phyloP scores from a whole-genome alignment of 1,140 invertebrate genomes.

The Eupristina koningsbergeri region DNA sequence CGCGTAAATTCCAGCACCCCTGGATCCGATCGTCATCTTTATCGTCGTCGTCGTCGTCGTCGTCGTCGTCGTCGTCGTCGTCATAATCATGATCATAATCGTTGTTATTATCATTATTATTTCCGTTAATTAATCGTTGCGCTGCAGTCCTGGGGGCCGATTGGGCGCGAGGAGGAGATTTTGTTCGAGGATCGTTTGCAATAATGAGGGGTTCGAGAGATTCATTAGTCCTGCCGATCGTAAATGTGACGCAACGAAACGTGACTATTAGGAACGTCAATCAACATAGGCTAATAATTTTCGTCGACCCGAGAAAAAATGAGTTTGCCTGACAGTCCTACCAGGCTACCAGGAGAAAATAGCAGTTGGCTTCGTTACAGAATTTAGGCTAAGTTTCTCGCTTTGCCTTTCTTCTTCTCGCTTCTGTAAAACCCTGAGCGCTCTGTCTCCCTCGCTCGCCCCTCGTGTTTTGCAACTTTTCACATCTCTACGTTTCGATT shows the following conservation, averaged over 20 bases:
- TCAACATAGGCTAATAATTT: conserved; percentile 52
- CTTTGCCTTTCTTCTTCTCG: neutral
- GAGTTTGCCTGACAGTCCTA: conserved; percentile 56
- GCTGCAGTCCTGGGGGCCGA: no score
- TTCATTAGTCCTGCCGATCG: neutral
- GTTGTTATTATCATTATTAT: no score
- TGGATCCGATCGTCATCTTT: no score
- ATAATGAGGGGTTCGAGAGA: neutral
- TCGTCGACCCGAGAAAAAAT: conserved; percentile 60
- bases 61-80: no score
- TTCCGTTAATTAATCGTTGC: no score
- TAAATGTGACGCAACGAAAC: neutral
- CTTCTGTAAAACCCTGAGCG: neutral
- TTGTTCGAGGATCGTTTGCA: no score
- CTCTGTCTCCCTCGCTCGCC: neutral
- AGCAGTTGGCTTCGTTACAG: conserved; percentile 51
- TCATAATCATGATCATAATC: no score
- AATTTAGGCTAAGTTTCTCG: conserved; percentile 52
- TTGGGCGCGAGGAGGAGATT: neutral
- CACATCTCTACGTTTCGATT: no score
- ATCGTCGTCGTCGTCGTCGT: no score
- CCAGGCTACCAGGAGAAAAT: conserved; percentile 56
- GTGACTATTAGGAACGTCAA: neutral
- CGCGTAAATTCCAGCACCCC: no score
- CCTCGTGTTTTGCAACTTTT: neutral